These are phyloP conservation scores for Mormyrops attenuatus DNA, from an alignment of 2,797 vertebrate genomes.

Conservation along the genomic window DNA sequence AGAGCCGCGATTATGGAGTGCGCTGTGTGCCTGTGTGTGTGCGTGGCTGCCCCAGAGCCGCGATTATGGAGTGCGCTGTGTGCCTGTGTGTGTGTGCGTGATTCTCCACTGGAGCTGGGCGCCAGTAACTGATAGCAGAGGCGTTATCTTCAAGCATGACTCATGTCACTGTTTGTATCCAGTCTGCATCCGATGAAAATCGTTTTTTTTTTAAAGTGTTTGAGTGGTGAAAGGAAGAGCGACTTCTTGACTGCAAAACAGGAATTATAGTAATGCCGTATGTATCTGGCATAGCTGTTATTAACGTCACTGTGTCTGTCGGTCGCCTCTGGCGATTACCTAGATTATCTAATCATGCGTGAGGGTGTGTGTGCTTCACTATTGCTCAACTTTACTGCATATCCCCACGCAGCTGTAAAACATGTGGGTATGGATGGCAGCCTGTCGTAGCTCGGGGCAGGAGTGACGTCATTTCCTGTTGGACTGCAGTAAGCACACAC, in stretches of 20 bases:
- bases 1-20: not conserved
- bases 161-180: not conserved
- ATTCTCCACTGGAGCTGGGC: not conserved
- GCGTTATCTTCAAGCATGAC: not conserved
- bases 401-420: not conserved
- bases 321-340: not conserved
- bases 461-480: constrained; percentile 1
- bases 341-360: not conserved
- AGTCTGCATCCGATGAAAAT: not conserved
- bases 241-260: not conserved
- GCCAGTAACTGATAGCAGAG: not conserved
- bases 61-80: not conserved
- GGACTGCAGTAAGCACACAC: not conserved
- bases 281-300: not conserved
- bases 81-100: not conserved
- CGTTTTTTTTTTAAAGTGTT: not conserved
- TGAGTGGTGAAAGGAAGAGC: not conserved
- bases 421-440: not conserved
- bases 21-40: too few relatives aligned
- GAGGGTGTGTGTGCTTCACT: not conserved
- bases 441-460: not conserved
- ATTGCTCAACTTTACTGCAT: not conserved
- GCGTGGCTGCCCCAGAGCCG: not conserved
- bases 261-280: not conserved
- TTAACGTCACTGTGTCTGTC: not conserved